A percentile compares a stretch with the other conserved stretches of the same genome.
Conservation (phyloP, 2,888 invertebrate species). For the Stenolophus ochropezus region DNA sequence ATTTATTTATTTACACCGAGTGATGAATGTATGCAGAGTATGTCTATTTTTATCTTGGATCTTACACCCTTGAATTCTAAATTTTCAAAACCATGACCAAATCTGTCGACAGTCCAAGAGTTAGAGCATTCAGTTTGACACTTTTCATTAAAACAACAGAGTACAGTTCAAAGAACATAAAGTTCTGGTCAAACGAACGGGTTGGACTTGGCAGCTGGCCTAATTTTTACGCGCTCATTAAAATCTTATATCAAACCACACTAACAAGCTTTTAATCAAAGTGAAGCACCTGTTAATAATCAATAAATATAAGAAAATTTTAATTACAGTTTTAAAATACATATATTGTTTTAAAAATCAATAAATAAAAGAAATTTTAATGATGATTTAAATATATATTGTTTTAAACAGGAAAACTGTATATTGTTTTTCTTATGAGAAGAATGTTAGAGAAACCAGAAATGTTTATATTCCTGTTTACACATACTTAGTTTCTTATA, state of each 20-base stretch:
- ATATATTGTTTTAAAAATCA: too few species aligned
- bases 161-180: neutral
- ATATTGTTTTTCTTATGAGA: too few species aligned
- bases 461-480: too few species aligned
- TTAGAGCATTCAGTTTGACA: neutral
- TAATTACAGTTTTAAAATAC: too few species aligned
- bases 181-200: neutral
- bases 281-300: slow-evolving; percentile 2
- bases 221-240: slow-evolving; percentile 49
- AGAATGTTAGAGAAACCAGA: too few species aligned
- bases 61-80: neutral
- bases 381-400: too few species aligned
- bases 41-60: neutral
- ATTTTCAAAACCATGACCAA: slow-evolving; percentile 6
- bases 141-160: neutral
- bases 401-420: too few species aligned
- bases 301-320: slow-evolving; percentile 13
- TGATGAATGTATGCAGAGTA: neutral
- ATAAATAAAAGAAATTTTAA: too few species aligned
- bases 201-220: slow-evolving; percentile 28
- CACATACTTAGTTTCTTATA: too few species aligned
- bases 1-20: neutral
- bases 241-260: slow-evolving; percentile 14
- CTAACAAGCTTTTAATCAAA: slow-evolving; percentile 38
- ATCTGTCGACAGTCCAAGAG: neutral